Conservation (phyloP, 35 echinoderm and acorn worm genomes). For the Ophiothrix spiculata region DNA sequence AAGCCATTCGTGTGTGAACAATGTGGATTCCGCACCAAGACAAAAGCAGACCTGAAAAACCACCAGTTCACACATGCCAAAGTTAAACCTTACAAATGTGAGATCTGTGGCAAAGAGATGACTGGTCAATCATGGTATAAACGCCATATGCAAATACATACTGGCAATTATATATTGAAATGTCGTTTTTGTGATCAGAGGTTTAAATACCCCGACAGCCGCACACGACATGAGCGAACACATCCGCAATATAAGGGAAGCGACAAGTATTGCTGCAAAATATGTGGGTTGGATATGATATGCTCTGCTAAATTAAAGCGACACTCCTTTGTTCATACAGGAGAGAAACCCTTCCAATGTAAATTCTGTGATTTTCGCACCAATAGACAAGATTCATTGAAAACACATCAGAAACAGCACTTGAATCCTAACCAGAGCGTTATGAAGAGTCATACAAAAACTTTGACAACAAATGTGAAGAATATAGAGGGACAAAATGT, state of each 20-base stretch:
- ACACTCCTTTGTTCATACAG: slow-evolving; percentile 36
- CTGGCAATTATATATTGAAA: background rate
- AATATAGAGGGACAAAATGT: no score
- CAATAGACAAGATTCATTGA: background rate
- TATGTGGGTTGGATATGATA: background rate
- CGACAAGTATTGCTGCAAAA: background rate
- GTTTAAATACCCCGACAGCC: background rate
- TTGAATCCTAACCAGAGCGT: no score
- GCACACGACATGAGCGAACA: background rate
- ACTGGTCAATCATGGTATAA: background rate
- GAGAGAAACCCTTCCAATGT: slow-evolving; percentile 45
- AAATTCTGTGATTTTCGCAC: slow-evolving; percentile 22
- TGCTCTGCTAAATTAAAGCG: background rate
- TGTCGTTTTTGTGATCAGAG: background rate
- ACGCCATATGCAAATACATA: background rate
- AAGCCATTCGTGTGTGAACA: background rate
- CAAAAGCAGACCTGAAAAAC: background rate
- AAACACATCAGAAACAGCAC: background rate
- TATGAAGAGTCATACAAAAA: no score
- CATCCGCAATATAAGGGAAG: background rate
- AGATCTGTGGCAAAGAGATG: background rate
- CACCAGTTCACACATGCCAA: background rate
- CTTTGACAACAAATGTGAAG: no score
- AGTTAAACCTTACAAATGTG: background rate
- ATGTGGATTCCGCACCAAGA: background rate